phyloP scores from a whole-genome alignment of 2,113 vertebrate species.

The Channa maculata region DNA sequence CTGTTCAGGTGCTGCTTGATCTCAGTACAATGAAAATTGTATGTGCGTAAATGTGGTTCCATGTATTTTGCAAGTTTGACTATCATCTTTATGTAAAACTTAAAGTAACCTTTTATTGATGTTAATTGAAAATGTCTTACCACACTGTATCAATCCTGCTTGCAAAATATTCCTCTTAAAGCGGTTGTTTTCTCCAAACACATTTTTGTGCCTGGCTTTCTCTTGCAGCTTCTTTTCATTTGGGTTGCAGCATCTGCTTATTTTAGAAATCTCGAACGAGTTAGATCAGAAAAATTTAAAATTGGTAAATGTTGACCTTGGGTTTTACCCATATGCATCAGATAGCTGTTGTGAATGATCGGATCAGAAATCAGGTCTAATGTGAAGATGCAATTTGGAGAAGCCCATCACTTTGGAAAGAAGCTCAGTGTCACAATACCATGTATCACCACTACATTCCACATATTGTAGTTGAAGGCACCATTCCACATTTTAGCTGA shows the following conservation, averaged over 20 bases:
- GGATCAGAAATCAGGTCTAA: constrained; percentile 55
- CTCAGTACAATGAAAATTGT: constrained; percentile 79
- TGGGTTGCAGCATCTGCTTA: constrained; percentile 58
- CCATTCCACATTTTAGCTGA: constrained; percentile 81
- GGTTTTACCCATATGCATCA: constrained; percentile 42
- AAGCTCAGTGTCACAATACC: constrained; percentile 85
- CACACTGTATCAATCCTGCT: constrained; percentile 82
- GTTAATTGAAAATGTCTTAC: constrained; percentile 81
- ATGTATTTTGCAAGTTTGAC: constrained; percentile 81
- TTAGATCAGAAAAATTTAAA: constrained; percentile 35
- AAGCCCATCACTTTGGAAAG: constrained; percentile 57
- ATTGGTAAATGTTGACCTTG: constrained; percentile 25
- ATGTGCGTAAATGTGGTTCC: constrained; percentile 81
- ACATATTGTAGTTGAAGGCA: constrained; percentile 81
- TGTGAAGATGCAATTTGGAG: constrained; percentile 56
- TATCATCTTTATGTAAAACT: constrained; percentile 82
- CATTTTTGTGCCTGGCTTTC: constrained; percentile 75
- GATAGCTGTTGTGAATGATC: constrained; percentile 38
- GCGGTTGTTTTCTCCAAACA: constrained; percentile 73
- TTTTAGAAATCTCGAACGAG: constrained; percentile 42
- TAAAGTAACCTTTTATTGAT: constrained; percentile 82
- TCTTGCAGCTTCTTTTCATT: constrained; percentile 62
- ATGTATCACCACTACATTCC: constrained; percentile 81
- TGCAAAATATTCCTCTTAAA: constrained; percentile 79
- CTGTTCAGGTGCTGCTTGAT: constrained; percentile 81